These are phyloP conservation scores for Desmophyllum pertusum DNA, from an alignment of 92 coral and sea anemone species.

Conservation along the genomic window DNA sequence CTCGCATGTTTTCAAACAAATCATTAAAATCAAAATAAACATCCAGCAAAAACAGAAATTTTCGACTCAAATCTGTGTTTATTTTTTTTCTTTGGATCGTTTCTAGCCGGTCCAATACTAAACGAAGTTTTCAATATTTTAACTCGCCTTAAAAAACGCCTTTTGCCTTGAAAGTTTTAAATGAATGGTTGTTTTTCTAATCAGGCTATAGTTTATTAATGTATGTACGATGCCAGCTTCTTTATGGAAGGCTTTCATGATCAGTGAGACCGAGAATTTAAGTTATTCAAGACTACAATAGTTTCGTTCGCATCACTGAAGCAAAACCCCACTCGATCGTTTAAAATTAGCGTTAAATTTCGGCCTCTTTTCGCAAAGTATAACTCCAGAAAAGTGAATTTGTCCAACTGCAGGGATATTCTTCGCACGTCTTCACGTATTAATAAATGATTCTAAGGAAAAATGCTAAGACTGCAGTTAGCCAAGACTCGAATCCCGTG, in stretches of 20 bases:
- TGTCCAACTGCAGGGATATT: background rate
- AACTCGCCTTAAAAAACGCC: background rate
- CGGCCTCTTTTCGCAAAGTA: background rate
- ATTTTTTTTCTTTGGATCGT: background rate
- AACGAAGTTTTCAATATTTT: background rate
- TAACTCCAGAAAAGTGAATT: background rate
- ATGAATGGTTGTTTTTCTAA: background rate
- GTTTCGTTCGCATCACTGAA: constrained; percentile 23
- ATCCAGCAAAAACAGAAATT: background rate
- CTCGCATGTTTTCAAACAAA: background rate
- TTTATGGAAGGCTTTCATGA: background rate
- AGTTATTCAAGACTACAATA: background rate
- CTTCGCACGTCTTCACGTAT: background rate
- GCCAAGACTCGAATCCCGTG: background rate
- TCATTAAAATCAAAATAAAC: background rate
- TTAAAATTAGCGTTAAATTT: background rate
- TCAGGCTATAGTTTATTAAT: background rate
- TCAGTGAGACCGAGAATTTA: background rate
- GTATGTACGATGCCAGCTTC: background rate
- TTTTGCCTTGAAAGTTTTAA: background rate
- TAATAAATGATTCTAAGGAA: background rate
- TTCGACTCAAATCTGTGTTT: too few species aligned
- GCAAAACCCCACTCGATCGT: constrained; percentile 1
- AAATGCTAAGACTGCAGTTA: background rate
- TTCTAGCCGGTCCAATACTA: constrained; percentile 4